phyloP scores from a whole-genome alignment of 2,888 invertebrate species.

The Allacma fusca region DNA sequence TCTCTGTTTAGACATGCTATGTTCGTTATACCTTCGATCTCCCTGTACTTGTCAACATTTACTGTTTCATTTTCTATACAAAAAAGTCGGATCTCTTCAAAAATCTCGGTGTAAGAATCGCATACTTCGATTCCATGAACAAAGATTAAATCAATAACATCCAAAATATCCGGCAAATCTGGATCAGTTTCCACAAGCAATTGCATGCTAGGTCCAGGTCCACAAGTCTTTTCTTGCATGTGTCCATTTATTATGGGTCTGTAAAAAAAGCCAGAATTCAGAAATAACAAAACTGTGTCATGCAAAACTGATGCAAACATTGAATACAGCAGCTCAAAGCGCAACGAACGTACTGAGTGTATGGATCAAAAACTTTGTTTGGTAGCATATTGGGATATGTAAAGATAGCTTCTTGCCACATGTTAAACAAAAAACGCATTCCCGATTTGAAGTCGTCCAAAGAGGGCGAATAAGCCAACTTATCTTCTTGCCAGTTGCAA shows the following conservation, averaged over 20 bases:
- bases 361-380: slow-evolving; percentile 75
- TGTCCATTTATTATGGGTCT: slow-evolving; percentile 85
- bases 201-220: slow-evolving; percentile 75
- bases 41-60: slow-evolving; percentile 71
- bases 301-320: no score
- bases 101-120: slow-evolving; percentile 72
- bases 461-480: slow-evolving; percentile 70
- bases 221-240: slow-evolving; percentile 78
- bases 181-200: slow-evolving; percentile 76
- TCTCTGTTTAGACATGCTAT: no score
- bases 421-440: slow-evolving; percentile 70
- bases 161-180: slow-evolving; percentile 68
- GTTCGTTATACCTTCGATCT: slow-evolving; percentile 71
- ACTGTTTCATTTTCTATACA: slow-evolving; percentile 76
- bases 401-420: slow-evolving; percentile 75
- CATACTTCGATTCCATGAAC: slow-evolving; percentile 72
- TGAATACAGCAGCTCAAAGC: no score
- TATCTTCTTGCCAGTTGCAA: slow-evolving; percentile 65
- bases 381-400: slow-evolving; percentile 76
- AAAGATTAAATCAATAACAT: slow-evolving; percentile 70
- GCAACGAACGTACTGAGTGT: slow-evolving; percentile 74
- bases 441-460: slow-evolving; percentile 70
- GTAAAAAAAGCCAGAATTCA: slow-evolving; percentile 53
- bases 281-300: no score
- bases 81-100: slow-evolving; percentile 73